Evolutionary conservation across 2,113 vertebrate genomes (phyloP).

Genomic region (Xenopus laevis): DNA sequence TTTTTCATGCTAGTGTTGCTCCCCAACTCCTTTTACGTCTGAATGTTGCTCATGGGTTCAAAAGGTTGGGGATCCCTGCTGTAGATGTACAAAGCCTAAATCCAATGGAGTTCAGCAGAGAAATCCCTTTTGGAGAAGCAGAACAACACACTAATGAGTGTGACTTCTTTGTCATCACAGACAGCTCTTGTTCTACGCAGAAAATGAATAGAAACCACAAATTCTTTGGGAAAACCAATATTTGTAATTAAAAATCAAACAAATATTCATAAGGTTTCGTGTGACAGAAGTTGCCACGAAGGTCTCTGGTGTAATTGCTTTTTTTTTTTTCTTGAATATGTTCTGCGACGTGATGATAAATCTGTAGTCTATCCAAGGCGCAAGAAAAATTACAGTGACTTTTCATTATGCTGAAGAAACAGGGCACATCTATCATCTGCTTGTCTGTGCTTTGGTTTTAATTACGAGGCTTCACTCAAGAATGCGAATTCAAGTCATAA

Average conservation of each 20-base stretch:
- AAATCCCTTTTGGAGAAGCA: background rate
- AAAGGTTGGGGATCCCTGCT: too few relatives aligned
- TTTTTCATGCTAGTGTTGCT: too few relatives aligned
- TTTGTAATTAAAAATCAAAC: slow-evolving; percentile 50
- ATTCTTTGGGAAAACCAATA: slow-evolving; percentile 43
- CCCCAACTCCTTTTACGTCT: too few relatives aligned
- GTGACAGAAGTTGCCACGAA: slow-evolving; percentile 55
- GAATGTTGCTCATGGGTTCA: too few relatives aligned
- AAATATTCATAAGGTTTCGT: slow-evolving; percentile 55
- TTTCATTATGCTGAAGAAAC: slow-evolving; percentile 38
- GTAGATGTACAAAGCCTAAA: too few relatives aligned
- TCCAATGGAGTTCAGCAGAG: background rate
- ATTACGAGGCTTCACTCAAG: slow-evolving; percentile 58
- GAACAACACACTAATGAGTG: slow-evolving; percentile 4
- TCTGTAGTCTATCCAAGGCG: slow-evolving; percentile 48
- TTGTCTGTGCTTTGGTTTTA: slow-evolving; percentile 57
- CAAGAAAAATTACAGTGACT: slow-evolving; percentile 49
- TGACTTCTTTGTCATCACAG: background rate
- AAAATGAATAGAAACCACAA: slow-evolving; percentile 40
- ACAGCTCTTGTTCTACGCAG: slow-evolving; percentile 43
- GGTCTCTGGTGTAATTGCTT: slow-evolving; percentile 50
- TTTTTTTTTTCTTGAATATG: slow-evolving; percentile 47
- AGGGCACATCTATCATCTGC: slow-evolving; percentile 55
- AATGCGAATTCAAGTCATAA: slow-evolving; percentile 57
- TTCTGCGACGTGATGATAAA: slow-evolving; percentile 57